phyloP scores from a whole-genome alignment of 1,140 invertebrate species.

The Alviniconcha marisindica region DNA sequence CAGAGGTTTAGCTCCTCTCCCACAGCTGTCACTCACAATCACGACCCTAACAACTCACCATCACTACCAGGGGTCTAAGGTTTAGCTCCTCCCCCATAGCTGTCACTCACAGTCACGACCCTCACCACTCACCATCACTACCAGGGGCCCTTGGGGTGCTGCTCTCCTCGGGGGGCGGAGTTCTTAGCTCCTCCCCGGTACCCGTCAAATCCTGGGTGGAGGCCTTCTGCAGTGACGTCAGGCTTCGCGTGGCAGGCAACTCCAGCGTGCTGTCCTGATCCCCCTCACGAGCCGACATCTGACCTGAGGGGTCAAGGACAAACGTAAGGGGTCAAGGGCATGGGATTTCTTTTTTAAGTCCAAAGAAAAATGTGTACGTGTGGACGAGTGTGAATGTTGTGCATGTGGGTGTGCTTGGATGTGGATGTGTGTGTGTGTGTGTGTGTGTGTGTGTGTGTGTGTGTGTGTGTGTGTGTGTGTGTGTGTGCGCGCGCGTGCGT shows the following conservation, averaged over 20 bases:
- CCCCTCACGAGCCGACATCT: background rate
- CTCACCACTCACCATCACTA: slow-evolving; percentile 25
- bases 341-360: no score
- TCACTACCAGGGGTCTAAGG: no score
- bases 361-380: background rate
- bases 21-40: no score
- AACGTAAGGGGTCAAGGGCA: background rate
- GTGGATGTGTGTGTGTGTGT: background rate
- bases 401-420: slow-evolving; percentile 16
- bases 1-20: no score
- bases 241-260: slow-evolving; percentile 51
- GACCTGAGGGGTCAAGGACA: background rate
- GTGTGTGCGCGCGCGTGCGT: no score
- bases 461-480: no score
- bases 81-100: slow-evolving; percentile 10
- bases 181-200: background rate
- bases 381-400: background rate
- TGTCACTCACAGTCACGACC: no score
- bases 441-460: no score
- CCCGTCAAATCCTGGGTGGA: slow-evolving; percentile 59
- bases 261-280: slow-evolving; percentile 44
- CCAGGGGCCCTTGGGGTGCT: background rate
- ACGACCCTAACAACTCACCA: no score
- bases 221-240: slow-evolving; percentile 54
- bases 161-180: background rate